Percentiles rank a stretch among this genome's conserved stretches.
These are phyloP conservation scores for Uria aalge DNA, from an alignment of 2,113 vertebrate species.

Conservation along the genomic window DNA sequence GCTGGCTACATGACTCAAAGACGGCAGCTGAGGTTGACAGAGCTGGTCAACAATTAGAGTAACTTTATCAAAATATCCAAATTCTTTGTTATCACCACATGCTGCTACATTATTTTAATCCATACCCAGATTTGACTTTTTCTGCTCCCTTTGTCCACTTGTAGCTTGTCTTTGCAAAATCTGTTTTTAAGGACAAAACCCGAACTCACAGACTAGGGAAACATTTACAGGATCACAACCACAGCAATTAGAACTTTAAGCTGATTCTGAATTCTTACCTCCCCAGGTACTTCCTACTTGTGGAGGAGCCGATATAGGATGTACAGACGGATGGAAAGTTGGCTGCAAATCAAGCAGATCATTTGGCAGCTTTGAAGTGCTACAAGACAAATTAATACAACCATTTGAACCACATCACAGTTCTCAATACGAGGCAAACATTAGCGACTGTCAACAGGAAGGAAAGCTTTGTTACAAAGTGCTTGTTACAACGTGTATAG, in stretches of 20 bases:
- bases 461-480: not conserved
- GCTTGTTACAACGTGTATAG: not conserved
- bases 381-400: constrained; percentile 67
- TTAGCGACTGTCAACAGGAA: not conserved
- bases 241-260: not conserved
- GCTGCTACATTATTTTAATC: not conserved
- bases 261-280: constrained; percentile 79
- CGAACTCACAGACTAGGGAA: not conserved
- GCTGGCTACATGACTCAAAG: not conserved
- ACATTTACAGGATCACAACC: not conserved
- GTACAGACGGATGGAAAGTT: constrained; percentile 86
- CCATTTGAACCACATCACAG: constrained; percentile 3
- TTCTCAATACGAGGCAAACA: not conserved
- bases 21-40: not conserved
- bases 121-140: not conserved
- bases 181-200: not conserved
- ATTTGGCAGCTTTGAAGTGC: constrained; percentile 89
- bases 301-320: constrained; percentile 80
- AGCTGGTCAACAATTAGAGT: not conserved
- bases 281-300: constrained; percentile 91
- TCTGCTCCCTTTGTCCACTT: not conserved
- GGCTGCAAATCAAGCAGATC: constrained; percentile 95
- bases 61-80: not conserved
- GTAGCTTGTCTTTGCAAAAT: not conserved
- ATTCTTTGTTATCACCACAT: not conserved